phyloP scores from a whole-genome alignment of 2,797 vertebrate genomes.

The Myotis planiceps region DNA sequence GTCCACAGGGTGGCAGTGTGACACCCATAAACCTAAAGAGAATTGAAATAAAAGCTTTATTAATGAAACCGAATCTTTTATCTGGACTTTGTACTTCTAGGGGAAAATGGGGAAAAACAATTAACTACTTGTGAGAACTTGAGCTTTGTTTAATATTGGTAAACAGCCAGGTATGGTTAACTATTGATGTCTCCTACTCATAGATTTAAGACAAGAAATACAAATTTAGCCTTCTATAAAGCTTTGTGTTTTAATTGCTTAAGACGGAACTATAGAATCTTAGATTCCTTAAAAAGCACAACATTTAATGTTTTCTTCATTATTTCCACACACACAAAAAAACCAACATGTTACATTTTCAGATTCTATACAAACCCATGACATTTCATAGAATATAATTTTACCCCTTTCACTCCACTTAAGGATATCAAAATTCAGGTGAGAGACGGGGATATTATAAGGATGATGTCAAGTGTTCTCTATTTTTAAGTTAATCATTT shows the following conservation, averaged over 20 bases:
- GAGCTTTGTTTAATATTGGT: background rate
- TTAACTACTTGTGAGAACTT: background rate
- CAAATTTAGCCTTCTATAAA: background rate
- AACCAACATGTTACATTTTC: background rate
- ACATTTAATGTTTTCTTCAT: background rate
- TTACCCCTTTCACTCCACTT: background rate
- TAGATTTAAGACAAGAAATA: background rate
- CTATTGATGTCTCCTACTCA: background rate
- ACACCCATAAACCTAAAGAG: conserved; percentile 57
- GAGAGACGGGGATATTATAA: background rate
- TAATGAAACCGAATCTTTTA: background rate
- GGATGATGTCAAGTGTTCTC: background rate
- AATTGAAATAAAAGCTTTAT: background rate
- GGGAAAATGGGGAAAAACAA: background rate
- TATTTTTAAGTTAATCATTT: conserved; percentile 33
- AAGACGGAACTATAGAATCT: background rate
- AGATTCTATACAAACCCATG: background rate
- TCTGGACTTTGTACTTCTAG: background rate
- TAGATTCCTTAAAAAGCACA: background rate
- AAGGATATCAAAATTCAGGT: background rate
- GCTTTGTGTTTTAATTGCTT: background rate
- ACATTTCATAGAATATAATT: background rate
- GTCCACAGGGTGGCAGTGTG: conserved; percentile 86
- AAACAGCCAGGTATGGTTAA: background rate
- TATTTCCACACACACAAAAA: background rate